Evolutionary conservation across 1,140 invertebrate genomes (phyloP), one percentile per base, ranked within the genome.

Genomic region (Heterodera carotae): DNA sequence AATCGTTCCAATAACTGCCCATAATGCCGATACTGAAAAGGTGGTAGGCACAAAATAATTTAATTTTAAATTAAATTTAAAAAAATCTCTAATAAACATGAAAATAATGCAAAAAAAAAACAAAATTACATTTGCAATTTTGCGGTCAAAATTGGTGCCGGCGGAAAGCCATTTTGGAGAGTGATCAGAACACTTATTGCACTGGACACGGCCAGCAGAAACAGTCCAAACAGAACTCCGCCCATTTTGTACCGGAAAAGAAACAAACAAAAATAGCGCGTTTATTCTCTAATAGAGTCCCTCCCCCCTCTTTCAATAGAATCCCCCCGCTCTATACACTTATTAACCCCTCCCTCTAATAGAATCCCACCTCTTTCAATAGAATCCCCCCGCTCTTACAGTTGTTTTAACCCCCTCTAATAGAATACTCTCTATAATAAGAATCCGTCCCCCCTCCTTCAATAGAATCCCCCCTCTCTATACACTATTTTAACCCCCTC

Each of bases 1-100:
- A 93, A 81, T 95, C 93, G 12, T 93, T 92, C 91, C 94, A 93
- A 85, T 95, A 96, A 18, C 71, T 78, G 68, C 81, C 77, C 10
- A 87, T 69, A 29, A 83, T 64, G 25, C 79, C 43, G 6, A 87
- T 81, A 18, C 86, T 87, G 69, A 80, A 86, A 77, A 22, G 7
- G 2, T 66, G 62, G 27, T n/a, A 25, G 75, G n/a, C n/a, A 27
- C 15, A 22, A 25, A 48, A 22, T 80, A 8, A 25, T 76, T 80
- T 59, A 60, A 27, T 10, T 34, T 56, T 62, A 59, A 7, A 12
- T 64, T 68, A 12, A 75, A 56, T 22, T 31, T 27, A 15, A 22
- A 79, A 78, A 27, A 25, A 75, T 22, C 25, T 39, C 18, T 34
- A 31, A 12, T 33, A 10, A 78, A 4, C 18, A 62, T 66, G 10